These are phyloP conservation scores for Popillia japonica DNA, from an alignment of 1,140 invertebrate species.

Conservation along the genomic window DNA sequence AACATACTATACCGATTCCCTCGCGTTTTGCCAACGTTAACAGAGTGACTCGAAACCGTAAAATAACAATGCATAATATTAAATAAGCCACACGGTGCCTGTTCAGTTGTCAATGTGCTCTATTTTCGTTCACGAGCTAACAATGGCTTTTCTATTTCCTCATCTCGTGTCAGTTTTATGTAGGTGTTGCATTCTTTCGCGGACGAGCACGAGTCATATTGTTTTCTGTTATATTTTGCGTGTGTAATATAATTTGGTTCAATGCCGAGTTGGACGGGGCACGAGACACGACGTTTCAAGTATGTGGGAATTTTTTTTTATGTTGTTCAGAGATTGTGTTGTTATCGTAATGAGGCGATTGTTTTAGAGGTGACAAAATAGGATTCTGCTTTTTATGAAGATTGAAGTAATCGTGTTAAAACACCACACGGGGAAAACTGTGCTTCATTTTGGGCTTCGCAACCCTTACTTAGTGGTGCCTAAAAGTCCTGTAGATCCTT, in stretches of 20 bases:
- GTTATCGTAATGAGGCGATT: neutral
- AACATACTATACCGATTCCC: no score
- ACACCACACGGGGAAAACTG: no score
- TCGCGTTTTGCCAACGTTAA: neutral
- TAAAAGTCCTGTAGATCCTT: no score
- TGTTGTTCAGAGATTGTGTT: neutral
- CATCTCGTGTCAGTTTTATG: neutral
- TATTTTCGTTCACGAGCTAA: neutral
- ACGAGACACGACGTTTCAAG: neutral
- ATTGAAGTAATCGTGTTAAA: no score
- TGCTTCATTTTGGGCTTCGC: no score
- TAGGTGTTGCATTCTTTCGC: neutral
- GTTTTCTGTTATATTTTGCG: neutral
- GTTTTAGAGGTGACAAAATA: no score
- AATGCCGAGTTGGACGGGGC: neutral
- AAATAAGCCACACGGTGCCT: neutral
- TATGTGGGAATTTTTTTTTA: neutral
- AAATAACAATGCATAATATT: no score
- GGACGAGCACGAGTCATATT: neutral
- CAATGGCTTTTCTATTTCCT: neutral
- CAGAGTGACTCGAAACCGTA: no score
- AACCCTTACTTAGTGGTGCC: no score
- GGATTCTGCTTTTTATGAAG: no score
- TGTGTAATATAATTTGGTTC: conserved; percentile 7
- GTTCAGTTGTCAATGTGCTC: neutral